A percentile compares a stretch with the other conserved stretches of the same genome.
These are phyloP conservation scores for Tympanuchus pallidicinctus DNA, from an alignment of 2,113 vertebrate genomes.

Conservation along the genomic window DNA sequence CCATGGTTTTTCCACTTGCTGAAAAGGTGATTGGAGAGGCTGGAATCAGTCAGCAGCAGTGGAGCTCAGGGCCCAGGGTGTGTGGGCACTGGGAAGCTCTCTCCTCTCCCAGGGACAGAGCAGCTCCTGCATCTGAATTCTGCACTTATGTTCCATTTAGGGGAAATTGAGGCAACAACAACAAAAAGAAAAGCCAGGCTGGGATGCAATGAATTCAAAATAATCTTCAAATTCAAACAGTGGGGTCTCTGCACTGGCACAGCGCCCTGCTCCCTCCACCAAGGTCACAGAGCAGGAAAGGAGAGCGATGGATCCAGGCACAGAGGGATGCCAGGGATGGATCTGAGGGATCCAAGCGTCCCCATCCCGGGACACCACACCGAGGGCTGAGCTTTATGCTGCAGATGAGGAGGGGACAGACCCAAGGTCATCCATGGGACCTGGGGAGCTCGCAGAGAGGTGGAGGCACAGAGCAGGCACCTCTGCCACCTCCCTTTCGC, in stretches of 20 bases:
- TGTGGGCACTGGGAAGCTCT: accelerated
- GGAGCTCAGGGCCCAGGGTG: background rate
- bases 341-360: background rate
- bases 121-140: background rate
- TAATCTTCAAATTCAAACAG: background rate
- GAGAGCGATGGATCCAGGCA: background rate
- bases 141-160: background rate
- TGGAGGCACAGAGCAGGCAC: background rate
- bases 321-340: background rate
- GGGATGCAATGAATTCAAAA: background rate
- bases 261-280: background rate
- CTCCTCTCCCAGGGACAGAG: background rate
- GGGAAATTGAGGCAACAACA: background rate
- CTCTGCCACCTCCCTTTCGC: accelerated
- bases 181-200: background rate
- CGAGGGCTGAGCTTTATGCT: background rate
- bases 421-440: conserved; percentile 30
- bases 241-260: background rate
- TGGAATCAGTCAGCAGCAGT: background rate
- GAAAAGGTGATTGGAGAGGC: background rate
- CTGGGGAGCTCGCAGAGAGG: background rate
- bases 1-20: too few relatives aligned
- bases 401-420: background rate
- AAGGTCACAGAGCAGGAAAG: background rate
- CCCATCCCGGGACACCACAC: background rate